Evolutionary conservation across 1,140 invertebrate genomes (phyloP).

Genomic region (Aphaenogaster rudis): DNA sequence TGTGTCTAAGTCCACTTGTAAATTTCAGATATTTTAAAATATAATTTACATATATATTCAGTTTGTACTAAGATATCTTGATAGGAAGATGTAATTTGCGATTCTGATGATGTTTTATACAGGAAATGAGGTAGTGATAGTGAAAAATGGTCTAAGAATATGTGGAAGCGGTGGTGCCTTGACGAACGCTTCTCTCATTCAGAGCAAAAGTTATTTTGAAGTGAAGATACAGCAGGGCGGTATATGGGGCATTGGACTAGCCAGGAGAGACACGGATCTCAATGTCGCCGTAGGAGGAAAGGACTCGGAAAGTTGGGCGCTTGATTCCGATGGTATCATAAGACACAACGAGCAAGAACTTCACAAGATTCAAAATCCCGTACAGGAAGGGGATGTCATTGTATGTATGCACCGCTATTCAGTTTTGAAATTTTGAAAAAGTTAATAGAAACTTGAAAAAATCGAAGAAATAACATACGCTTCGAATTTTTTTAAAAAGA

Average conservation of each 20-base stretch:
- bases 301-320: conserved; percentile 97
- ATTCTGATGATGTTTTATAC: conserved; percentile 38
- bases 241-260: conserved; percentile 97
- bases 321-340: conserved; percentile 96
- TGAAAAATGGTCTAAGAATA: conserved; percentile 97
- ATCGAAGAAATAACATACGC: conserved; percentile 19
- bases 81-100: background rate
- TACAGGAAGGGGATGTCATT: conserved; percentile 98
- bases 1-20: background rate
- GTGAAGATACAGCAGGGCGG: conserved; percentile 98
- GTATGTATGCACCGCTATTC: conserved; percentile 86
- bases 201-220: conserved; percentile 99
- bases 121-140: conserved; percentile 99
- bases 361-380: conserved; percentile 90
- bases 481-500: conserved; percentile 68
- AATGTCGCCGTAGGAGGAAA: conserved; percentile 93
- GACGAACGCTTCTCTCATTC: conserved; percentile 96
- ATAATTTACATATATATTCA: background rate
- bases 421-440: background rate
- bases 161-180: conserved; percentile 98
- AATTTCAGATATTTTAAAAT: background rate
- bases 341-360: conserved; percentile 94
- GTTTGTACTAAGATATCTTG: background rate
- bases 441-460: conserved; percentile 15
- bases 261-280: conserved; percentile 95